Evolutionary conservation across 23 tunicate genomes (phyloP), one percentile per base, ranked within the genome.

Genomic region (Trididemnum miniatum): DNA sequence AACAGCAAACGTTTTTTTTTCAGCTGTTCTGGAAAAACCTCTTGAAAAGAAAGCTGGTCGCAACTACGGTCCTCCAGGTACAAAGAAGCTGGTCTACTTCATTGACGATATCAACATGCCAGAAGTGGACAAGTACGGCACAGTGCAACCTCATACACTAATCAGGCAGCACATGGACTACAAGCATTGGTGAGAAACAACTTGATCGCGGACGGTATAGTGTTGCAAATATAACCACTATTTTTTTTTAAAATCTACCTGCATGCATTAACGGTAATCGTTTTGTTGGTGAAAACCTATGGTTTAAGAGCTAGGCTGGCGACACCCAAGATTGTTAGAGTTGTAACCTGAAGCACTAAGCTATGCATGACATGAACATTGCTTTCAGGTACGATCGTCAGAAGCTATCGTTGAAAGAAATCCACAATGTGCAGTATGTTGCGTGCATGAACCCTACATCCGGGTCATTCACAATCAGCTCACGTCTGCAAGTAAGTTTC

Each of bases 81-180:
- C 98, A 20, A 89, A 89, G 62, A 73, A 67, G 28, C 88, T 95
- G 73, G 86, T 95, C 31, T 95, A 95, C 82, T 95, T 95, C 78
- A 95, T 95, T 65, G 98, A 95, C 51, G 98, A 95, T 71, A 95
- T 95, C 85, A 95, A 95, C 83, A 95, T 95, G 98, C 98, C 98
- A 35, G 98, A 95, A 73, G 98, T 95, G 1, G 98, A 95, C 77
- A 85, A 82, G 51, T 95, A 95, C 71, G 98, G 98, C 28, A 95
- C 98, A 0, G 98, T 95, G 62, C 98, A 95, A 77, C 98, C 98
- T 0, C 98, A 95, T 83, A 95, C 98, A 0, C 90, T 95, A 33
- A 95, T 95, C 78, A 66, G 98, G 40, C 98, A 95, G 57, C 98
- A 95, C 35, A 89, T 95, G 95, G 98, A 95, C 81, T 95, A 95